Evolutionary conservation across 2,797 vertebrate genomes (phyloP).

Genomic region (Sebastes hubbsi): DNA sequence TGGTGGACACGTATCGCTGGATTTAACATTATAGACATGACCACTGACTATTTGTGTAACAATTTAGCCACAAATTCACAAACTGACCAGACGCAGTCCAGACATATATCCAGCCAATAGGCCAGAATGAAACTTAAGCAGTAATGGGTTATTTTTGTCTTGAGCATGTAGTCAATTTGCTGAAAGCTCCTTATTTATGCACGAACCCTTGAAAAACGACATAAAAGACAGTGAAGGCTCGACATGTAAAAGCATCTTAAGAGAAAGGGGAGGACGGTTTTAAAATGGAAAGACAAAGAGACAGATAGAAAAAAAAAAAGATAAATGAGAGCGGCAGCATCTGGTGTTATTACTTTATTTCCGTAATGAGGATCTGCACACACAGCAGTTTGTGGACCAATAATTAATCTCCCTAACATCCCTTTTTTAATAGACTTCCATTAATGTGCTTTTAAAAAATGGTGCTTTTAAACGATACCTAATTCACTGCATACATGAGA

Average conservation of each 20-base stretch:
- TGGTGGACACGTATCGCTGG: no score
- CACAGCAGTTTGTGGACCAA: constrained; percentile 54
- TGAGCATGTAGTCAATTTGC: background rate
- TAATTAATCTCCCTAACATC: constrained; percentile 67
- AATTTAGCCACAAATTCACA: no score
- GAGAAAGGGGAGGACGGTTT: background rate
- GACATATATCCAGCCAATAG: background rate
- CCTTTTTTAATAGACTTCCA: constrained; percentile 71
- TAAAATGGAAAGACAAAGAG: background rate
- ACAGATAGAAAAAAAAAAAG: constrained; percentile 3
- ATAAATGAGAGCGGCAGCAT: constrained; percentile 44
- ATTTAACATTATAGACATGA: no score
- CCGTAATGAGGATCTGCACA: constrained; percentile 48
- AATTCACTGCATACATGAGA: constrained; percentile 49
- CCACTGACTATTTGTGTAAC: no score
- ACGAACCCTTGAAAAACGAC: background rate
- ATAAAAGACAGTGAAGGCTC: background rate
- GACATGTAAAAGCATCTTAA: background rate
- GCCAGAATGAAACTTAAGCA: background rate
- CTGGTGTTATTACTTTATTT: constrained; percentile 35
- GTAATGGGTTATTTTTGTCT: background rate
- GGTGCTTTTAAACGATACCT: constrained; percentile 54
- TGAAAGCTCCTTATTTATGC: background rate
- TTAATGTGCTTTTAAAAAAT: constrained; percentile 71
- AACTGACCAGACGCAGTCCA: no score